Evolutionary conservation across 2,888 invertebrate species (phyloP).

Genomic region (Ommatoiulus sabulosus): DNA sequence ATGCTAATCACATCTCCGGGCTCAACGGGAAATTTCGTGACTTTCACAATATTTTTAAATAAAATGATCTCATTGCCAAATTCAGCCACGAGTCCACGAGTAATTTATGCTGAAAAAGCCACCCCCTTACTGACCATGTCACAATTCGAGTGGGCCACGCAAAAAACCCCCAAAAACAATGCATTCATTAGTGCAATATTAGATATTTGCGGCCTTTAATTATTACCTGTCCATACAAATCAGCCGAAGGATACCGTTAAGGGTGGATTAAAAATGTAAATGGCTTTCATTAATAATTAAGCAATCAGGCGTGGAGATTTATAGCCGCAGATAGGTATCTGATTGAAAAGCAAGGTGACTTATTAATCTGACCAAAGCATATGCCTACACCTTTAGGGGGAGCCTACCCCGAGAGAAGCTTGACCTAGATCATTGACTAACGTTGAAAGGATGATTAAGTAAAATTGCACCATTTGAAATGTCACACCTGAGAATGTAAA

Average conservation of each 20-base stretch:
- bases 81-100: neutral
- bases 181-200: conserved; percentile 10
- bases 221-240: conserved; percentile 1
- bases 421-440: neutral
- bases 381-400: neutral
- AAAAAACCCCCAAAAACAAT: neutral
- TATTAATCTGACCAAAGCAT: neutral
- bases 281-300: neutral
- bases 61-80: neutral
- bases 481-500: no score
- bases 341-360: conserved; percentile 28
- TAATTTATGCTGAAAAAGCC: neutral
- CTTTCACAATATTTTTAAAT: neutral
- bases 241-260: neutral
- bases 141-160: neutral
- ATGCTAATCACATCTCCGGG: neutral
- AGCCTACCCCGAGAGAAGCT: neutral
- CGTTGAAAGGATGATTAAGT: neutral
- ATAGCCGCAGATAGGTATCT: neutral
- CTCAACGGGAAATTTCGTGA: neutral
- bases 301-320: conserved; percentile 7
- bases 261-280: neutral
- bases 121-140: conserved; percentile 13
- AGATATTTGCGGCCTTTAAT: conserved; percentile 14
- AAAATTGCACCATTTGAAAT: no score